phyloP scores from a whole-genome alignment of 1,140 invertebrate genomes.

The Nasonia vitripennis region DNA sequence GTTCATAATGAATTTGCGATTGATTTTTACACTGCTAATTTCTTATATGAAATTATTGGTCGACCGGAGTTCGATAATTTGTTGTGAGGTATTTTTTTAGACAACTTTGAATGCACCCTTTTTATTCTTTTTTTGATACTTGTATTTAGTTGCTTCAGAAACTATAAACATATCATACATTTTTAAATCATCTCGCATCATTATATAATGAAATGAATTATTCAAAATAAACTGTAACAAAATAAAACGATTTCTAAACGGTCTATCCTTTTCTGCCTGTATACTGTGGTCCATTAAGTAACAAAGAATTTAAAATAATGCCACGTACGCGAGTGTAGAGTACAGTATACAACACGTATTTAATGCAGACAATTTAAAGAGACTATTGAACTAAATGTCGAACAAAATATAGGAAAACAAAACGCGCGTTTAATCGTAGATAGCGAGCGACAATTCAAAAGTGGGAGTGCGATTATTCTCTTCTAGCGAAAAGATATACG shows the following conservation, averaged over 20 bases:
- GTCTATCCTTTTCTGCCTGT: constrained; percentile 25
- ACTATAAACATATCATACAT: constrained; percentile 45
- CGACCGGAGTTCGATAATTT: not conserved
- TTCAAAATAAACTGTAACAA: constrained; percentile 8
- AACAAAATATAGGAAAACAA: constrained; percentile 8
- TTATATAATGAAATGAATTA: constrained; percentile 1
- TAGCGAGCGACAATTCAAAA: constrained; percentile 49
- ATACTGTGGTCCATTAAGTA: constrained; percentile 30
- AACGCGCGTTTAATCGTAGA: constrained; percentile 8
- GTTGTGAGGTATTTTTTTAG: constrained; percentile 33
- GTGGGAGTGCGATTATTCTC: not conserved
- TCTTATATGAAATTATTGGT: not conserved
- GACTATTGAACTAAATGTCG: constrained; percentile 26
- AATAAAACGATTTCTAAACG: constrained; percentile 33
- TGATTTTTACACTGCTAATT: not conserved
- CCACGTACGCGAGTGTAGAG: not conserved
- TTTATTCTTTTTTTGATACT: constrained; percentile 44
- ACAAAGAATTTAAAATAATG: constrained; percentile 18
- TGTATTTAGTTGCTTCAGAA: constrained; percentile 16
- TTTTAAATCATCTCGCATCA: constrained; percentile 8
- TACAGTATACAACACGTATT: not conserved
- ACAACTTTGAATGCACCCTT: constrained; percentile 6
- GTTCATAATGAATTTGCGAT: not conserved
- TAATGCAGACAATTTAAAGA: constrained; percentile 30
- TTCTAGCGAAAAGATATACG: constrained; percentile 39